A percentile compares a stretch with the other conserved stretches of the same genome.
Evolutionary conservation across 2,888 invertebrate species (phyloP).

Genomic region (Tortrix viridana): DNA sequence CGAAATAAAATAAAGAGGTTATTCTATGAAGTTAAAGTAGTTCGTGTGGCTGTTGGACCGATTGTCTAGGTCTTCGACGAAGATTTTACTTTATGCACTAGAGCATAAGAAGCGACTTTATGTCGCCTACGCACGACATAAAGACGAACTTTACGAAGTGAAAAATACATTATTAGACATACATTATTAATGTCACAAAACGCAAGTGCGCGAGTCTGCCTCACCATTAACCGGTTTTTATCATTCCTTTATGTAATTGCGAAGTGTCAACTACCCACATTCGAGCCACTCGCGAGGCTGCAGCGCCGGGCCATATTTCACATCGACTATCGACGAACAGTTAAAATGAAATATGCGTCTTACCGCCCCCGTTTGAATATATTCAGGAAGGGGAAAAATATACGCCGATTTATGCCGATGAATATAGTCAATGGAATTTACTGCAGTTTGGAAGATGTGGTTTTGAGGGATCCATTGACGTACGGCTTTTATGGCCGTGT

Average conservation of each 20-base stretch:
- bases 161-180: no score
- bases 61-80: no score
- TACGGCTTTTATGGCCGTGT: constrained; percentile 9
- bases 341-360: constrained; percentile 69
- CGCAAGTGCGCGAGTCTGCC: neutral
- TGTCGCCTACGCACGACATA: no score
- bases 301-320: constrained; percentile 59
- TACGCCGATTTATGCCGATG: constrained; percentile 48
- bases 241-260: constrained; percentile 27
- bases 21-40: no score
- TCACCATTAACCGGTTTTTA: neutral
- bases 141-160: no score
- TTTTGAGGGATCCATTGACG: constrained; percentile 32
- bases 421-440: constrained; percentile 37
- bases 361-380: constrained; percentile 62
- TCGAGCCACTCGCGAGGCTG: constrained; percentile 39
- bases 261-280: constrained; percentile 39
- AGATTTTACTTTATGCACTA: no score
- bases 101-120: no score
- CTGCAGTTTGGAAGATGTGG: constrained; percentile 35
- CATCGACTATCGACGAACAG: constrained; percentile 65
- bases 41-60: no score
- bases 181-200: no score
- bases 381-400: constrained; percentile 51
- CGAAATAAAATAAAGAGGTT: no score